Conservation (phyloP, 2,888 invertebrate genomes). For the Apamea crenata region DNA sequence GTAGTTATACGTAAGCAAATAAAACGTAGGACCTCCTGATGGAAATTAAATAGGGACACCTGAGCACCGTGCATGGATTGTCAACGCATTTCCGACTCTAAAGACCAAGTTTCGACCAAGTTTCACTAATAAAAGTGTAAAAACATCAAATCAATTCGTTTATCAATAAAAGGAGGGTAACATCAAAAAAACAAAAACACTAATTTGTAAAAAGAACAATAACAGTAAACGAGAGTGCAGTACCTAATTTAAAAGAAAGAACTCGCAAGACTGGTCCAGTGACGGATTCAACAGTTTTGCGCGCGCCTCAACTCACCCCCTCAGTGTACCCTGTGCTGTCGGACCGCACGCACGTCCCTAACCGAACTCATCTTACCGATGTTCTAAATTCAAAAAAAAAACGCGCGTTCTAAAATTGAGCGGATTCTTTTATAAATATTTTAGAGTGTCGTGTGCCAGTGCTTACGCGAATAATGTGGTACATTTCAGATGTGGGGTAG, state of each 20-base stretch:
- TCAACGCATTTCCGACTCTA: conserved; percentile 20
- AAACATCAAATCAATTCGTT: neutral
- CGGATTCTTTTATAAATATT: conserved; percentile 60
- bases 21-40: conserved; percentile 16
- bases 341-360: conserved; percentile 75
- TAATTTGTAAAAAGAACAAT: conserved; percentile 32
- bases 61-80: conserved; percentile 2
- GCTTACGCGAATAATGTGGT: conserved; percentile 79
- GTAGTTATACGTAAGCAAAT: conserved; percentile 5
- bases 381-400: conserved; percentile 71
- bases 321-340: conserved; percentile 73
- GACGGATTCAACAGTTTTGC: conserved; percentile 86
- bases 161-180: too few species aligned
- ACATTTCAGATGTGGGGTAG: conserved; percentile 81
- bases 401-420: conserved; percentile 60
- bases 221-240: conserved; percentile 41
- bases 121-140: neutral
- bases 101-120: neutral
- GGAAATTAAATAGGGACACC: conserved; percentile 27
- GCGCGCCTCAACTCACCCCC: conserved; percentile 82
- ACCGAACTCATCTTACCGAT: conserved; percentile 68
- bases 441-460: conserved; percentile 72
- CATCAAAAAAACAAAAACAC: neutral
- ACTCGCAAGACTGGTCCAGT: conserved; percentile 69
- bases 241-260: conserved; percentile 70